These are phyloP conservation scores for Boloria euphrosyne DNA, from an alignment of 2,888 invertebrate genomes.

Conservation along the genomic window DNA sequence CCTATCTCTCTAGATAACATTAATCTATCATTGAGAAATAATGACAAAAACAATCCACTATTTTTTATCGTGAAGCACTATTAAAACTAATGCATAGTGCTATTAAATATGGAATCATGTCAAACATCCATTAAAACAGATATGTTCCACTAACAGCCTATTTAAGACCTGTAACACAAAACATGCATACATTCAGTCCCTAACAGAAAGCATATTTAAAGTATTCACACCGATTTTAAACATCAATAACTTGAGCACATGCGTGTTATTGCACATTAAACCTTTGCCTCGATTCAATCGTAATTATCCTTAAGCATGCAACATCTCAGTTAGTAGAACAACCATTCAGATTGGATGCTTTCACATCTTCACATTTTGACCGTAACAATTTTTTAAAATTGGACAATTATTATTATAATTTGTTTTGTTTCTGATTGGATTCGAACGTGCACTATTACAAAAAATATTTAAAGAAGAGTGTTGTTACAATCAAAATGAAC, in stretches of 20 bases:
- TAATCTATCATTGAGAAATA: too few species aligned
- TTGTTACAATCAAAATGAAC: constrained; percentile 23
- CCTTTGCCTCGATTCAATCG: constrained; percentile 23
- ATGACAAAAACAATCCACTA: too few species aligned
- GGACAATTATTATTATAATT: neutral
- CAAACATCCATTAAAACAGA: constrained; percentile 2
- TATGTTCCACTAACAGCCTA: neutral
- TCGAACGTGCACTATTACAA: neutral
- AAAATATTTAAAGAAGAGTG: neutral
- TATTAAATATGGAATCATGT: too few species aligned
- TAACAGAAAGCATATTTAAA: constrained; percentile 29
- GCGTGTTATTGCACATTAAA: constrained; percentile 37
- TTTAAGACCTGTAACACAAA: constrained; percentile 11
- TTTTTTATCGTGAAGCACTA: too few species aligned
- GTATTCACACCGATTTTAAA: constrained; percentile 33
- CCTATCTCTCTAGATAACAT: too few species aligned
- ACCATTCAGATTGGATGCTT: constrained; percentile 22
- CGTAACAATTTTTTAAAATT: constrained; percentile 24
- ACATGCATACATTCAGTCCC: constrained; percentile 39
- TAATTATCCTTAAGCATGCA: constrained; percentile 39
- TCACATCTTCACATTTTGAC: constrained; percentile 29
- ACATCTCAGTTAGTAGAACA: constrained; percentile 36
- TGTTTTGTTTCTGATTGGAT: neutral
- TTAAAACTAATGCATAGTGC: too few species aligned
- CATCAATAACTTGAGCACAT: constrained; percentile 34